Evolutionary conservation across 2,113 vertebrate species (phyloP).

Genomic region (Phylloscopus whistleri): DNA sequence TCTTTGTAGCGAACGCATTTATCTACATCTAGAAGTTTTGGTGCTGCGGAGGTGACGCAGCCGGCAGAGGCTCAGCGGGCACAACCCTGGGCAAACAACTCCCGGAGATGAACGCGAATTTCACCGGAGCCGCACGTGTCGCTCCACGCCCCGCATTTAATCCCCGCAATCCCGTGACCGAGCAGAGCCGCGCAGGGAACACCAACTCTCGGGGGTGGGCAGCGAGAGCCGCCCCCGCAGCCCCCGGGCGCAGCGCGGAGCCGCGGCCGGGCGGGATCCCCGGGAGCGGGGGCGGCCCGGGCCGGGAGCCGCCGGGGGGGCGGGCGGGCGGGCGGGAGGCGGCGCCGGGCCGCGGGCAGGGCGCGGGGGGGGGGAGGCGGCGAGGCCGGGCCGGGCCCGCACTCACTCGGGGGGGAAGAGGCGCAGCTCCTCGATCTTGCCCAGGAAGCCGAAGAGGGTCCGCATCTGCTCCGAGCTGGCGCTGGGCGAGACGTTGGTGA

Average conservation of each 20-base stretch:
- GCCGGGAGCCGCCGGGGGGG: too few relatives aligned
- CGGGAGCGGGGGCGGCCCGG: not conserved
- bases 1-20: rapidly evolving
- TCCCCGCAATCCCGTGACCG: not conserved
- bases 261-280: not conserved
- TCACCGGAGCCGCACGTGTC: rapidly evolving
- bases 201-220: rapidly evolving
- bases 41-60: rapidly evolving
- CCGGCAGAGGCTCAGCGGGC: rapidly evolving
- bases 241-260: not conserved
- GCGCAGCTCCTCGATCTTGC: not conserved
- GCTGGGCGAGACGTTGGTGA: not conserved
- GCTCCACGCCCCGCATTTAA: rapidly evolving
- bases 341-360: too few relatives aligned
- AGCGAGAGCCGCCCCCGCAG: not conserved
- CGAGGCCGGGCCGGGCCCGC: not conserved
- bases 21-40: rapidly evolving
- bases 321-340: too few relatives aligned
- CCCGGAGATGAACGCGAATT: rapidly evolving
- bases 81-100: not conserved
- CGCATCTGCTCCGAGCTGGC: not conserved
- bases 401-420: not conserved
- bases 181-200: rapidly evolving
- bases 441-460: not conserved
- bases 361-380: not conserved